A percentile compares a stretch with the other conserved stretches of the same genome.
Conservation (phyloP, 37 sponge, comb jelly and placozoan species). For the Aplysina aerophoba region DNA sequence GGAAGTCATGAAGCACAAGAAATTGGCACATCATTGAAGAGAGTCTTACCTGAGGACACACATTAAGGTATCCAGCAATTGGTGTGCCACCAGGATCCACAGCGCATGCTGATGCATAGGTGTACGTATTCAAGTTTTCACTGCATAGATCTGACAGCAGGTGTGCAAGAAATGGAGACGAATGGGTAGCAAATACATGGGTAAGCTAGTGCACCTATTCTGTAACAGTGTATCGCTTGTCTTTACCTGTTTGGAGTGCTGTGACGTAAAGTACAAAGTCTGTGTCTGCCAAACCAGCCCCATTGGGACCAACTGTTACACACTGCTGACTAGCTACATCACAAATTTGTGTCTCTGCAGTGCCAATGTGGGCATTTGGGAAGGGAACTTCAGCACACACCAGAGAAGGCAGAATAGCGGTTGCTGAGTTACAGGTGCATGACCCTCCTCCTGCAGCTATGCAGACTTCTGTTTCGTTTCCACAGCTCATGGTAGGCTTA, state of each 20-base stretch:
- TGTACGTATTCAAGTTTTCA: not conserved
- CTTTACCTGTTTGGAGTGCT: not conserved
- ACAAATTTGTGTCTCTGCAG: not conserved
- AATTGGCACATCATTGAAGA: not conserved
- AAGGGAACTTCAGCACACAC: not conserved
- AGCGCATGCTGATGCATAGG: constrained; percentile 23
- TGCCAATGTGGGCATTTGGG: not conserved
- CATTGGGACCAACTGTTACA: not conserved
- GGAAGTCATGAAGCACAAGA: not conserved
- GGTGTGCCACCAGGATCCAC: constrained; percentile 4
- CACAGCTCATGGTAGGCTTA: not conserved
- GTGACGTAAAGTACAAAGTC: constrained; percentile 6
- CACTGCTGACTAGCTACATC: not conserved
- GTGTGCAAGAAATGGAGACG: too few species aligned
- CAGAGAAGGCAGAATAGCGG: not conserved
- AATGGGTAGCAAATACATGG: too few species aligned
- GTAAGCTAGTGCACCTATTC: too few species aligned
- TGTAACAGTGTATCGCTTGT: not conserved
- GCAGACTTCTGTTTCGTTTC: not conserved
- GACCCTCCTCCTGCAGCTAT: not conserved
- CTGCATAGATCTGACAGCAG: not conserved
- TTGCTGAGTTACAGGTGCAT: not conserved
- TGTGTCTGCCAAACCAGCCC: constrained; percentile 7
- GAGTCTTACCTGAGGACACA: not conserved
- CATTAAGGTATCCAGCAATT: constrained; percentile 8